Base-by-base conservation (phyloP, 2,797 vertebrate genomes). In the Huso huso region DNA sequence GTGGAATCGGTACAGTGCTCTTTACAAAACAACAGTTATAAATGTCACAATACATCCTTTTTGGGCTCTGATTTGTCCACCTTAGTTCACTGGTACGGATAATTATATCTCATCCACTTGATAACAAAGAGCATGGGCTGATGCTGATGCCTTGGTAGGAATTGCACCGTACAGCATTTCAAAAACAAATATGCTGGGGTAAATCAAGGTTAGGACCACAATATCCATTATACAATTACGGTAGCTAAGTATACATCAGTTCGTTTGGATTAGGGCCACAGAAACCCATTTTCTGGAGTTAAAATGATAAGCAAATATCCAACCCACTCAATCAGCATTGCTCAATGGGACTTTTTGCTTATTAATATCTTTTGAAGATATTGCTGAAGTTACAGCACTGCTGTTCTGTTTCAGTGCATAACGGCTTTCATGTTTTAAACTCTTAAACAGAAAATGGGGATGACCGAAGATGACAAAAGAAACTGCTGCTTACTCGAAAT, bases 391-490 rank as follows among this genome's bases (percentile, higher is more conserved):
- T n/a, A n/a, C n/a, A n/a, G 2, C 23, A 37, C 2, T 4, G 4
- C 23, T 37, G 23, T 37, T 37, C 23, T 37, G 23, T 37, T 37
- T 37, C 23, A 37, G 23, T 37, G 23, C 12, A 7, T 58, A 48
- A 51, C 8, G 10, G 7, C 10, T 10, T 10, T 9, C 10, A 6
- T n/a, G 13, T 12, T 68, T 7, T 53, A 3, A 52, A 51, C 23
- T 37, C 23, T 37, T 37, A 37, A 6, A 15, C 77, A 99, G 95
- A 98, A 98, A 90, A 95, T 95, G 93, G 95, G 95, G 55, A 98
- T 99, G 96, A 94, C 95, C 0, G 96, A 98, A 79, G 95, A 98
- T 0, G 97, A 99, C 87, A 99, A 99, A 81, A 90, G 97, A 48
- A 95, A 91, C 64, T 98, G 97, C 88, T 99, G 97, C 77, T 77